These are phyloP conservation scores for Macrobrachium rosenbergii DNA, from an alignment of 1,140 invertebrate species.

Conservation along the genomic window DNA sequence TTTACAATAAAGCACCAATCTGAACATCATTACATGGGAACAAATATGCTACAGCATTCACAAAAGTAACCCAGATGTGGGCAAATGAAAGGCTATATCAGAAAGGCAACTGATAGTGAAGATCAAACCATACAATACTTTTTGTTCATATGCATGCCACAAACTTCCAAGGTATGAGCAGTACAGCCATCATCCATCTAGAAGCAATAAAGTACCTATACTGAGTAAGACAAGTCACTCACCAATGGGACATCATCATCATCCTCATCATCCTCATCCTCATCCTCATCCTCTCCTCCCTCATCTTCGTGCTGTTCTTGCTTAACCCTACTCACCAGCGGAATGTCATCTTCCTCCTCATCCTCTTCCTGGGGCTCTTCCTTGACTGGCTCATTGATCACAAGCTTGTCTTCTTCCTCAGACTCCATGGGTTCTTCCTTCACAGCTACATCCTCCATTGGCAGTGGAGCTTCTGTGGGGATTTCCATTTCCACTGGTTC, in stretches of 20 bases:
- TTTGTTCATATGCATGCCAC: too few species aligned
- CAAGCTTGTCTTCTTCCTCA: slow-evolving; percentile 65
- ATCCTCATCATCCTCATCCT: slow-evolving; percentile 16
- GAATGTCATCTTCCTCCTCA: slow-evolving; percentile 48
- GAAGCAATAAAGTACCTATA: neutral
- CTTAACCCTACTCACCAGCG: slow-evolving; percentile 54
- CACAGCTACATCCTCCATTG: neutral
- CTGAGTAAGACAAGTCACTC: slow-evolving; percentile 24
- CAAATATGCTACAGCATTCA: too few species aligned
- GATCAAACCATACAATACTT: too few species aligned
- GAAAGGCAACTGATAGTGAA: too few species aligned
- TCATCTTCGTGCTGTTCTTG: slow-evolving; percentile 42
- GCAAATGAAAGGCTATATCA: too few species aligned
- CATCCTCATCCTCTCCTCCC: neutral
- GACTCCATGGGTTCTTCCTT: slow-evolving; percentile 61
- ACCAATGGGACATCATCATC: slow-evolving; percentile 63
- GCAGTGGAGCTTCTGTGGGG: neutral
- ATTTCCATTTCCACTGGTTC: neutral
- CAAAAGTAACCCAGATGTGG: too few species aligned
- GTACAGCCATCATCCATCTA: neutral
- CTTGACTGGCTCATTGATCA: slow-evolving; percentile 63
- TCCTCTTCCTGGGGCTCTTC: slow-evolving; percentile 61
- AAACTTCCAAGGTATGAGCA: neutral
- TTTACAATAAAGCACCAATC: too few species aligned
- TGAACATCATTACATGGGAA: too few species aligned